These are phyloP conservation scores for Hiodon tergisus DNA, from an alignment of 2,113 vertebrate genomes.

Conservation along the genomic window DNA sequence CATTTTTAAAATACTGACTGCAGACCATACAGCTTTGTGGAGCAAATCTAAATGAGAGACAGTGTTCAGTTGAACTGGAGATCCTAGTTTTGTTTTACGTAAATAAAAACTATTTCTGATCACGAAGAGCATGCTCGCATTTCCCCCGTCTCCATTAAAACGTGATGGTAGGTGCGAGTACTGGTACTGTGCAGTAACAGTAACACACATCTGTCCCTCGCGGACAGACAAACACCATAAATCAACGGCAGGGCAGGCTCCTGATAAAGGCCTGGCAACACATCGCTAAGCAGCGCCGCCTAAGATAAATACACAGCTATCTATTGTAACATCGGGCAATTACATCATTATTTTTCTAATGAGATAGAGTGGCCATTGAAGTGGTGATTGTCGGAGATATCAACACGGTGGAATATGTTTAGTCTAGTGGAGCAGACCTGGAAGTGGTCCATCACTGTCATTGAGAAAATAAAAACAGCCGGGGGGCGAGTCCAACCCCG, in stretches of 20 bases:
- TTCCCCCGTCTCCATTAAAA: too few species aligned
- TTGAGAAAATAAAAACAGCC: conserved; percentile 18
- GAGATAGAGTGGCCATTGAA: conserved; percentile 49
- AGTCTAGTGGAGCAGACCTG: conserved; percentile 54
- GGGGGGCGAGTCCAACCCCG: conserved; percentile 2
- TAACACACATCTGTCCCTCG: conserved; percentile 16
- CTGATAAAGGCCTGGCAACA: conserved; percentile 28
- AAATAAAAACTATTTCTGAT: not conserved
- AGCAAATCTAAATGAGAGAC: not conserved
- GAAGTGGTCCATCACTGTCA: conserved; percentile 59
- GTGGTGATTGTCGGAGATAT: conserved; percentile 42
- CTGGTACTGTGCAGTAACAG: not conserved
- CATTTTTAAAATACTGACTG: not conserved
- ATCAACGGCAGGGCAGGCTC: conserved; percentile 11
- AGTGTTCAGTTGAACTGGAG: not conserved
- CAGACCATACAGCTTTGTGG: not conserved
- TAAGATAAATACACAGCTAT: conserved; percentile 61
- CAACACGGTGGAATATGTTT: conserved; percentile 58
- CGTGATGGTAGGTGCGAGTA: not conserved
- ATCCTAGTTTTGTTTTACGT: not conserved
- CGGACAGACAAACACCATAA: conserved; percentile 25
- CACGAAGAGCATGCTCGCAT: not conserved
- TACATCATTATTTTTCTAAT: conserved; percentile 66
- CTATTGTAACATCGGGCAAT: conserved; percentile 56
- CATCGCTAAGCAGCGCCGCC: conserved; percentile 17